These are phyloP conservation scores for Centropyge bicolor DNA, from an alignment of 2,797 vertebrate species.

Conservation along the genomic window DNA sequence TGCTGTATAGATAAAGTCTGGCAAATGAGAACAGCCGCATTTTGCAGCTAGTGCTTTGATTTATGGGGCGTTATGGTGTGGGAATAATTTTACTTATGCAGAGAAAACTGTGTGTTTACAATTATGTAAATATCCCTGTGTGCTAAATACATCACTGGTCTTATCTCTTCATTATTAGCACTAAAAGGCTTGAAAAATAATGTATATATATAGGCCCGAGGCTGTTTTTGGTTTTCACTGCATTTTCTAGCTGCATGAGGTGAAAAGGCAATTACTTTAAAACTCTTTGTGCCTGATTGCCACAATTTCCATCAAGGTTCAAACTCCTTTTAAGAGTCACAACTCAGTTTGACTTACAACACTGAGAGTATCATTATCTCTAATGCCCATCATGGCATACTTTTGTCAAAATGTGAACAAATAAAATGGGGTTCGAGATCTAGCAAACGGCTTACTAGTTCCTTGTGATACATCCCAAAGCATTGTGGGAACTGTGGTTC, in stretches of 20 bases:
- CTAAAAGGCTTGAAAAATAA: not conserved
- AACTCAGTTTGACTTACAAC: not conserved
- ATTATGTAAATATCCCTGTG: constrained; percentile 43
- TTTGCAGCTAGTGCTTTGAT: constrained; percentile 56
- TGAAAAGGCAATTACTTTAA: constrained; percentile 27
- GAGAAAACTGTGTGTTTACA: constrained; percentile 28
- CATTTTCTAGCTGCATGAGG: not conserved
- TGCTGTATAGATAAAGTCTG: constrained; percentile 47
- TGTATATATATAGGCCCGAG: not conserved
- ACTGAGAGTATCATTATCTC: too few species aligned
- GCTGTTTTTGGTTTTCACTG: not conserved
- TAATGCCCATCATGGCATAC: too few species aligned
- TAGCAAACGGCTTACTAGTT: not conserved
- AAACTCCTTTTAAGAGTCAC: not conserved
- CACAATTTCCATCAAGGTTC: constrained; percentile 6
- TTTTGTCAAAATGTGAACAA: not conserved
- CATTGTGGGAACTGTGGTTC: not conserved
- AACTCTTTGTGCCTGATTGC: not conserved
- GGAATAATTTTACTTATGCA: constrained; percentile 22
- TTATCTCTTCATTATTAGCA: constrained; percentile 17
- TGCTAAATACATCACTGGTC: constrained; percentile 13
- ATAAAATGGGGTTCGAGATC: not conserved
- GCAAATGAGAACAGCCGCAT: constrained; percentile 32
- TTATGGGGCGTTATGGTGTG: constrained; percentile 45
- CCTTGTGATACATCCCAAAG: not conserved